Percentiles rank a stretch among this genome's conserved stretches.
Conservation (phyloP, 2,888 invertebrate species). For the Erynnis tages region DNA sequence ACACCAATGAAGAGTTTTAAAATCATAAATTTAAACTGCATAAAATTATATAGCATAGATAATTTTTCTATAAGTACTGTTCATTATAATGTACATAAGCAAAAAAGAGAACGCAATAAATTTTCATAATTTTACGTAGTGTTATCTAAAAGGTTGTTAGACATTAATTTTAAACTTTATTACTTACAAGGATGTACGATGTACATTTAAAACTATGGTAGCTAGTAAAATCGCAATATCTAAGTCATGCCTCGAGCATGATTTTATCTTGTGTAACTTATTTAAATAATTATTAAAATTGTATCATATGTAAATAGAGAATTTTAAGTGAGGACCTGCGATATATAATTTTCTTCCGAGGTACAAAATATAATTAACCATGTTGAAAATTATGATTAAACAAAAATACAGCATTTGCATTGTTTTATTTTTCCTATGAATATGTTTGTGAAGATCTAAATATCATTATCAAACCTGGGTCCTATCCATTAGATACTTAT, state of each 20-base stretch:
- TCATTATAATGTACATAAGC: constrained; percentile 61
- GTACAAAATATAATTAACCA: constrained; percentile 80
- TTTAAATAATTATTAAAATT: constrained; percentile 66
- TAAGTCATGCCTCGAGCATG: constrained; percentile 46
- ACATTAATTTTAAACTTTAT: constrained; percentile 52
- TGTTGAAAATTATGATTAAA: constrained; percentile 80
- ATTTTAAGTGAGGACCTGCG: constrained; percentile 72
- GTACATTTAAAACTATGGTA: constrained; percentile 75
- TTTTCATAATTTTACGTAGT: constrained; percentile 69
- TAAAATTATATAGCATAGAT: constrained; percentile 44
- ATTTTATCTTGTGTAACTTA: constrained; percentile 57
- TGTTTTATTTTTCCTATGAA: constrained; percentile 50
- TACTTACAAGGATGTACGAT: constrained; percentile 64
- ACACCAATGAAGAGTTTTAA: constrained; percentile 36
- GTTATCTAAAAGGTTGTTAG: constrained; percentile 62
- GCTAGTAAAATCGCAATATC: constrained; percentile 70
- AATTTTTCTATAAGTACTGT: constrained; percentile 49
- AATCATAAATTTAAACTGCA: constrained; percentile 35
- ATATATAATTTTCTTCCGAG: constrained; percentile 81
- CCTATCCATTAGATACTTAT: no score
- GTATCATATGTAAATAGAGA: constrained; percentile 79
- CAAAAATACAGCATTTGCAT: constrained; percentile 57
- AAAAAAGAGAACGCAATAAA: constrained; percentile 71
- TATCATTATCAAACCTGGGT: no score
- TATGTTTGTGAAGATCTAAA: no score